Evolutionary conservation across 1,140 invertebrate species (phyloP).

Genomic region (Scaptomyza pallida): DNA sequence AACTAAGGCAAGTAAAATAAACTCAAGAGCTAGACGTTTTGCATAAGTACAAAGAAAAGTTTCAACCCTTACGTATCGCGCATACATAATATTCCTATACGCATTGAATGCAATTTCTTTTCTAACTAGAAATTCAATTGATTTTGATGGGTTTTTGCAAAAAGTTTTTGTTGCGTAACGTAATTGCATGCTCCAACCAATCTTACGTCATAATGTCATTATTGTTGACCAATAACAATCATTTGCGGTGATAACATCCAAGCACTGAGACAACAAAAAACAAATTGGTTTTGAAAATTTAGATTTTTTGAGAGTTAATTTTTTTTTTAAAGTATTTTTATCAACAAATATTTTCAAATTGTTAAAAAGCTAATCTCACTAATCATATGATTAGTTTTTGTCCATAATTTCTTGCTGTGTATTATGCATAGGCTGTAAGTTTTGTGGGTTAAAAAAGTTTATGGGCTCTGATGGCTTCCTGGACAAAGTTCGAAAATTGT

Average conservation of each 20-base stretch:
- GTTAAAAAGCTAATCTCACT: too few relatives aligned
- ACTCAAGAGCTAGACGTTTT: too few relatives aligned
- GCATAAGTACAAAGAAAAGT: too few relatives aligned
- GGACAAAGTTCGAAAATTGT: constrained; percentile 39
- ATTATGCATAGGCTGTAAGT: constrained; percentile 22
- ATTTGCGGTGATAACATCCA: too few relatives aligned
- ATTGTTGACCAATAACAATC: neutral
- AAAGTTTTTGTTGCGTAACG: constrained; percentile 11
- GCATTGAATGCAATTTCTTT: too few relatives aligned
- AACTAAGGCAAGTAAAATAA: too few relatives aligned
- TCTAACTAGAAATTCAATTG: constrained; percentile 4
- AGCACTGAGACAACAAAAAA: too few relatives aligned
- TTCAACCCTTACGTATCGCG: neutral
- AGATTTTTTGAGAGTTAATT: too few relatives aligned
- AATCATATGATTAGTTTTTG: too few relatives aligned
- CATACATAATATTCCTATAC: neutral
- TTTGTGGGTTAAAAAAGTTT: constrained; percentile 28
- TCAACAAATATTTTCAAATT: too few relatives aligned
- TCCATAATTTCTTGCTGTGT: constrained; percentile 8
- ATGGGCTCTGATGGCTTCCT: constrained; percentile 10
- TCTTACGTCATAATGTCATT: constrained; percentile 19
- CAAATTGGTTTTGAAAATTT: too few relatives aligned
- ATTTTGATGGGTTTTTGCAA: neutral
- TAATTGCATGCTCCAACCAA: constrained; percentile 18
- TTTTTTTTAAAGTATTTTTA: too few relatives aligned